A percentile compares a stretch with the other conserved stretches of the same genome.
Conservation (phyloP, 2,113 vertebrate genomes). For the Macrotis lagotis region DNA sequence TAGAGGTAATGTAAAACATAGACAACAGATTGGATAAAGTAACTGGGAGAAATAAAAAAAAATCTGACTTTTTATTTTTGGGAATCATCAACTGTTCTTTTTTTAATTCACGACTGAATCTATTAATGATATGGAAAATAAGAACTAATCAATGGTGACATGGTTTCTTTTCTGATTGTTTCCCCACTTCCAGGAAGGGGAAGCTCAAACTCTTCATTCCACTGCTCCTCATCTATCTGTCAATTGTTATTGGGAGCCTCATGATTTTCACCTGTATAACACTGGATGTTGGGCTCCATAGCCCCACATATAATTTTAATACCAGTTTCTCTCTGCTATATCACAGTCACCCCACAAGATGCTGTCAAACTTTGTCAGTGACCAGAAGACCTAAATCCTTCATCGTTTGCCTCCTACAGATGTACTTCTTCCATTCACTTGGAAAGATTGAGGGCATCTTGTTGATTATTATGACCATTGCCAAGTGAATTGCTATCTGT, state of each 20-base stretch:
- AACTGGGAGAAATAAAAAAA: not conserved
- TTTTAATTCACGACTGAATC: not conserved
- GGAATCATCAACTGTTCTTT: not conserved
- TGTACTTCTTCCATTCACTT: constrained; percentile 77
- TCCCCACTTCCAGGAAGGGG: not conserved
- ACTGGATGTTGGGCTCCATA: constrained; percentile 68
- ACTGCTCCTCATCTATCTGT: constrained; percentile 68
- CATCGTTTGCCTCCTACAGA: constrained; percentile 72
- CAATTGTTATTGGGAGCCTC: constrained; percentile 72
- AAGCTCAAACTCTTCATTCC: constrained; percentile 54
- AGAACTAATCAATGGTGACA: constrained; percentile 49
- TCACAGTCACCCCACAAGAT: constrained; percentile 71
- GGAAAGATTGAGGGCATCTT: constrained; percentile 71
- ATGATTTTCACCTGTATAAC: constrained; percentile 67
- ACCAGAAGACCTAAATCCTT: constrained; percentile 64
- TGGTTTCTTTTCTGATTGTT: constrained; percentile 70
- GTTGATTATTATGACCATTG: constrained; percentile 77
- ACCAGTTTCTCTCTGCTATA: constrained; percentile 75
- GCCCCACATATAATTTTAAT: constrained; percentile 76
- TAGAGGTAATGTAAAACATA: not conserved
- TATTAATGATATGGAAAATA: not conserved
- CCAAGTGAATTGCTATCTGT: constrained; percentile 77
- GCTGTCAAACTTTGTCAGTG: constrained; percentile 65
- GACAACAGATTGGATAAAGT: not conserved
- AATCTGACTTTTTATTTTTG: not conserved